Evolutionary conservation across 2,113 vertebrate species (phyloP), one percentile per base, ranked within the genome.

Genomic region (Apus apus): DNA sequence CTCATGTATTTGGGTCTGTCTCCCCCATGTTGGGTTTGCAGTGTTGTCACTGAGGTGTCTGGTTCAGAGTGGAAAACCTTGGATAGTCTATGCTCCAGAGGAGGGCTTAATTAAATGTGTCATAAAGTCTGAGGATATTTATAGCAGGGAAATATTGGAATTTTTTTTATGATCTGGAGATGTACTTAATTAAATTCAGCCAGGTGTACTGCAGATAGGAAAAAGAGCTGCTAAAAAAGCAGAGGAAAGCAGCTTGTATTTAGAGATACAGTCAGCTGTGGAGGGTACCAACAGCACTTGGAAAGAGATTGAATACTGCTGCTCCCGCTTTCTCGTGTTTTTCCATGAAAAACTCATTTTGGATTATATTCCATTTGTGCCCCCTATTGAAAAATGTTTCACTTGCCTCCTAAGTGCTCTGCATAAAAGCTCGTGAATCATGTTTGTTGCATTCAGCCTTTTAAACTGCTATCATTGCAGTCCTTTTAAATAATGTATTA

Each of bases 121-220:
- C 67, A 97, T 97, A 75, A 96, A 88, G 65, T 91, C 71, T 96
- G 93, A 94, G 74, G 68, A 48, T 97, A 94, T 97, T 97, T 96
- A 96, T 85, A 90, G 61, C 13, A 78, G 73, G 79, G 34, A 96
- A 96, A 74, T 67, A 83, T 66, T 79, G 86, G 87, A 84, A 93
- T 94, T 90, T 84, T 43, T 48, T 93, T 96, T 6, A 81, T 85
- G 80, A 74, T 93, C 12, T 91, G 65, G 48, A 91, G 87, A 81
- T 79, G 57, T 92, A 46, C n/a, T 82, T 97, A 96, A 97, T 98
- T 97, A 96, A 97, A 96, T 92, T 91, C 87, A 95, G 30, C 56
- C 89, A 90, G 85, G 90, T 91, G 75, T 30, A 29, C 48, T 67
- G 66, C 66, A 65, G 53, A 92, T 62, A 71, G 60, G 61, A 75